Conservation (phyloP, 1,140 invertebrate species). For the Hyphantria cunea region DNA sequence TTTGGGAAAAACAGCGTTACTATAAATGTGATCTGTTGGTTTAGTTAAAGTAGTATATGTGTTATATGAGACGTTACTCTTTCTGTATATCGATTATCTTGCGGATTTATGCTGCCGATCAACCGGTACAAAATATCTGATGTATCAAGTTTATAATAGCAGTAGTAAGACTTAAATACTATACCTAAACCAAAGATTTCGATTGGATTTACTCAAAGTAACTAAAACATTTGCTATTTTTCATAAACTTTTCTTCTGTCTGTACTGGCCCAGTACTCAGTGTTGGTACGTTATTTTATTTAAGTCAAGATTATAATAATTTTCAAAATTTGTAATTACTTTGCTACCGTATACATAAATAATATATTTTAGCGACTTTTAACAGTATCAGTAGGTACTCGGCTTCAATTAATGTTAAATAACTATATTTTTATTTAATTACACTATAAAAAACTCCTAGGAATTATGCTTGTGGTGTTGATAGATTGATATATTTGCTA, state of each 20-base stretch:
- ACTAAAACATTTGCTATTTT: too few relatives aligned
- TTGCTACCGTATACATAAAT: slow-evolving; percentile 64
- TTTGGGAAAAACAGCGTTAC: too few relatives aligned
- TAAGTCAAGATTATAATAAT: slow-evolving; percentile 61
- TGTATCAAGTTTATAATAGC: too few relatives aligned
- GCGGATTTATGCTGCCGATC: too few relatives aligned
- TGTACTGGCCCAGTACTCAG: slow-evolving; percentile 40
- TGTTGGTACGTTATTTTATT: slow-evolving; percentile 48
- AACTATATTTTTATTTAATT: slow-evolving; percentile 7
- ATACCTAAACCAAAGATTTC: too few relatives aligned
- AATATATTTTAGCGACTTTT: slow-evolving; percentile 41
- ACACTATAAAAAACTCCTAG: slow-evolving; percentile 3
- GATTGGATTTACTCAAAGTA: too few relatives aligned
- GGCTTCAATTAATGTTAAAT: slow-evolving; percentile 1
- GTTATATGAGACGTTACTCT: too few relatives aligned
- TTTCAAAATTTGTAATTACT: slow-evolving; percentile 67
- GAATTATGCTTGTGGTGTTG: slow-evolving; percentile 8
- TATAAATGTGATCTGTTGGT: too few relatives aligned
- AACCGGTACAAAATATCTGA: too few relatives aligned
- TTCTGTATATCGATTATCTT: too few relatives aligned
- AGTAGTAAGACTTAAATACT: too few relatives aligned
- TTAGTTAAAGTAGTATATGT: too few relatives aligned
- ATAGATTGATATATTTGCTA: slow-evolving; percentile 2
- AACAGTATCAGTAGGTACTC: slow-evolving; percentile 21
- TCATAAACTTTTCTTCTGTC: slow-evolving; percentile 25